Evolutionary conservation across 92 coral and sea anemone species (phyloP).

Genomic region (Parazoanthus darwini): DNA sequence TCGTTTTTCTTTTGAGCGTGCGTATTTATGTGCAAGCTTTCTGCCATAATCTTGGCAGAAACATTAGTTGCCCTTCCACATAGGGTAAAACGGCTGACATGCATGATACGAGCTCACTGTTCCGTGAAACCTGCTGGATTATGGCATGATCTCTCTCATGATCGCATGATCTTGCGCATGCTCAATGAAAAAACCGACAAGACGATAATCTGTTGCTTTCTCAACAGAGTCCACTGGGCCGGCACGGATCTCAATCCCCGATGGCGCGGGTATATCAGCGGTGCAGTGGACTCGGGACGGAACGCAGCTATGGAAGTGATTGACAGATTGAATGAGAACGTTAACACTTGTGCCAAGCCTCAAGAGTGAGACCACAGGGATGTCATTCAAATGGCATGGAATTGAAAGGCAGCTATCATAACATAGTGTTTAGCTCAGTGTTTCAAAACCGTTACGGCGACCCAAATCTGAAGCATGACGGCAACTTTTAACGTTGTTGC

Average conservation of each 20-base stretch:
- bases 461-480: not conserved
- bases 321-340: constrained; percentile 37
- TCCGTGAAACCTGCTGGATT: no score
- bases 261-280: constrained; percentile 95
- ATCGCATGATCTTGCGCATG: no score
- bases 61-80: no score
- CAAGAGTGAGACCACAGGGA: not conserved
- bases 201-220: not conserved
- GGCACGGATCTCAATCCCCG: constrained; percentile 82
- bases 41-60: no score
- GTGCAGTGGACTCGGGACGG: constrained; percentile 87
- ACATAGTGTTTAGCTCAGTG: not conserved
- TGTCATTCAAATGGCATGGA: not conserved
- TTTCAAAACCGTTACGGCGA: no score
- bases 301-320: constrained; percentile 80
- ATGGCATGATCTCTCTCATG: no score
- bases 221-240: constrained; percentile 89
- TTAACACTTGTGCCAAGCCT: not conserved
- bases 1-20: no score
- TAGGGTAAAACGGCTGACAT: no score
- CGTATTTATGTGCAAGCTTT: no score
- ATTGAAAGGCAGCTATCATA: not conserved
- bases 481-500: no score
- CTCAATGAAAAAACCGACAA: no score
- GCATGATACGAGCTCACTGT: no score